Percentiles rank a stretch among this genome's conserved stretches.
Conservation (phyloP, 2,888 invertebrate species). For the Ophion ventricosus region DNA sequence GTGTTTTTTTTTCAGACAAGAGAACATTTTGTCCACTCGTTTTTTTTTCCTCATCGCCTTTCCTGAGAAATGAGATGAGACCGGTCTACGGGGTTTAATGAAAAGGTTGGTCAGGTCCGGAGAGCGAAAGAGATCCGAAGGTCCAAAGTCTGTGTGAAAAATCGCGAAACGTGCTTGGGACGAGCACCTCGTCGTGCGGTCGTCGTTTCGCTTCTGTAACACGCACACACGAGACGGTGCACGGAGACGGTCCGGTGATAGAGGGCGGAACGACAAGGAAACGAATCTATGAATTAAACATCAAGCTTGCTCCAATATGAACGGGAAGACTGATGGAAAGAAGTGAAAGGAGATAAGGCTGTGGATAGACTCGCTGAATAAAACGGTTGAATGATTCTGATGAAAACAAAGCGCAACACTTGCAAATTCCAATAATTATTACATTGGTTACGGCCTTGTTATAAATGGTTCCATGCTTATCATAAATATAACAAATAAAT, state of each 20-base stretch:
- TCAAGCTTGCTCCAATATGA: constrained; percentile 68
- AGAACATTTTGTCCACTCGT: background rate
- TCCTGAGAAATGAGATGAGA: constrained; percentile 50
- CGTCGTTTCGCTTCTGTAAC: constrained; percentile 46
- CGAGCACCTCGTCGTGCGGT: constrained; percentile 32
- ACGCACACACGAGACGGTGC: constrained; percentile 19
- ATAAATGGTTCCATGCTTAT: too few relatives aligned
- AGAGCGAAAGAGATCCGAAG: constrained; percentile 15
- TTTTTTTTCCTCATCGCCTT: constrained; percentile 18
- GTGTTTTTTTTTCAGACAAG: background rate
- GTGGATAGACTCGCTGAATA: constrained; percentile 11
- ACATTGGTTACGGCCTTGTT: too few relatives aligned
- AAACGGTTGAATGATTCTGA: constrained; percentile 14
- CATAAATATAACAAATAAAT: background rate
- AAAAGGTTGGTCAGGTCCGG: constrained; percentile 66
- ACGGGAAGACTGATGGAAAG: constrained; percentile 51
- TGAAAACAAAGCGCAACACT: background rate
- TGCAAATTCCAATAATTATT: background rate
- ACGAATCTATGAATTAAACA: constrained; percentile 73
- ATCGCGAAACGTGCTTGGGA: constrained; percentile 35
- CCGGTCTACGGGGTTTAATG: constrained; percentile 63
- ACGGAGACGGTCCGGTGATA: constrained; percentile 43
- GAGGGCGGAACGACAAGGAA: constrained; percentile 66
- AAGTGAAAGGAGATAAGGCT: constrained; percentile 14
- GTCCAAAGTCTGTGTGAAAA: constrained; percentile 31